Conservation (phyloP, 2,888 invertebrate species). For the Phlogophora meticulosa region DNA sequence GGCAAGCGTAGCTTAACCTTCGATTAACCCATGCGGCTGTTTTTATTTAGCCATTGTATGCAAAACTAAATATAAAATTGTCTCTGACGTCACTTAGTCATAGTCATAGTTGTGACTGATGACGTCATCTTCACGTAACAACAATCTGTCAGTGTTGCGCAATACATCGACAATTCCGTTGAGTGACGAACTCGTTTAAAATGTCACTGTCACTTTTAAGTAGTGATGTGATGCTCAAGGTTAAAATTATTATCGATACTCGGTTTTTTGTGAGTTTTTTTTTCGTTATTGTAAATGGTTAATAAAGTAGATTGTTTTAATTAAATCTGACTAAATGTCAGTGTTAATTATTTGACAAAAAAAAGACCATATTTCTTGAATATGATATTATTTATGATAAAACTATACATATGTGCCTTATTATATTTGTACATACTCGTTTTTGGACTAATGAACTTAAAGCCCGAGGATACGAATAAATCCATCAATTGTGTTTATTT, state of each 20-base stretch:
- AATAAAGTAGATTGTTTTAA: constrained; percentile 18
- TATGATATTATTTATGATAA: constrained; percentile 7
- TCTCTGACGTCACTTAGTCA: constrained; percentile 25
- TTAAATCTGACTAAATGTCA: constrained; percentile 40
- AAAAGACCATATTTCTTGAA: not conserved
- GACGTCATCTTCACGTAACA: constrained; percentile 32
- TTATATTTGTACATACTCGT: constrained; percentile 6
- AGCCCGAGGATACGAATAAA: not conserved
- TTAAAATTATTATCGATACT: constrained; percentile 61
- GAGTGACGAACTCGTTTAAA: constrained; percentile 40
- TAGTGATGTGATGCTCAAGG: constrained; percentile 67
- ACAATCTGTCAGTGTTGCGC: constrained; percentile 41
- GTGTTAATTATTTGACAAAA: constrained; percentile 23
- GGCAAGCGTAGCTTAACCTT: no score
- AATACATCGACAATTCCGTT: constrained; percentile 35
- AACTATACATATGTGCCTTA: constrained; percentile 2
- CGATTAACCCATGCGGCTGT: no score
- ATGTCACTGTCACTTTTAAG: constrained; percentile 67
- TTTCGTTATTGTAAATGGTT: not conserved
- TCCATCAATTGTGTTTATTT: not conserved
- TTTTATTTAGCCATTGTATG: no score
- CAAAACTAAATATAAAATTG: not conserved
- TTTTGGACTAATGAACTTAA: not conserved
- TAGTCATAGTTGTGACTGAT: constrained; percentile 13
- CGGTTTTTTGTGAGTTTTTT: not conserved